phyloP scores from a whole-genome alignment of 2,888 invertebrate genomes.

The Dryobotodes eremita region DNA sequence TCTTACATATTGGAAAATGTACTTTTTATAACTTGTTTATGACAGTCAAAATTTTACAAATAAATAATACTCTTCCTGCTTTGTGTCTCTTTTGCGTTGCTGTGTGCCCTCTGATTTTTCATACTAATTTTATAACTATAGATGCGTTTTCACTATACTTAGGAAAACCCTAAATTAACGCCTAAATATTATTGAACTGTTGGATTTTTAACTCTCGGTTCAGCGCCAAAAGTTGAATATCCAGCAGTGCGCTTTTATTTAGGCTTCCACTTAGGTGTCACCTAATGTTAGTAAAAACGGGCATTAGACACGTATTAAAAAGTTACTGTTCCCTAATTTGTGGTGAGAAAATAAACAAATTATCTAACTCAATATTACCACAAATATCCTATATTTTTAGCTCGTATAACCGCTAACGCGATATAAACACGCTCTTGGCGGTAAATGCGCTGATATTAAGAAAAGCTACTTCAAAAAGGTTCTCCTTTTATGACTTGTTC shows the following conservation, averaged over 20 bases:
- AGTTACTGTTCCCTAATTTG: not conserved
- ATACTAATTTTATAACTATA: too few species aligned
- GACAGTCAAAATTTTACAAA: not conserved
- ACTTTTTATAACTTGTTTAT: conserved; percentile 9
- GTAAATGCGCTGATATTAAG: not conserved
- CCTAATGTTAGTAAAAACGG: not conserved
- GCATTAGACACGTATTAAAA: not conserved
- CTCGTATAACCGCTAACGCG: not conserved
- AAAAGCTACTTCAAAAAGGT: not conserved
- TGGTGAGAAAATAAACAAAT: not conserved
- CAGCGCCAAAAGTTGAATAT: too few species aligned
- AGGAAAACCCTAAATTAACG: too few species aligned
- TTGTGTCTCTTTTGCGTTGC: not conserved
- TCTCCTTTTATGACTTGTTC: not conserved
- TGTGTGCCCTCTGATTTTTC: not conserved
- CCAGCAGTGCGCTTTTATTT: not conserved
- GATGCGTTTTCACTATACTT: too few species aligned
- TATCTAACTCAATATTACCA: not conserved
- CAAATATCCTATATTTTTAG: not conserved
- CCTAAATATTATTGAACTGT: too few species aligned
- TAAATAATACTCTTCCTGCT: not conserved
- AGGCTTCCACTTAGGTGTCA: not conserved
- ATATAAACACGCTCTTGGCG: not conserved
- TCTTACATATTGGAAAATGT: not conserved
- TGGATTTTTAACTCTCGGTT: too few species aligned